Base-by-base conservation (phyloP, 2,888 invertebrate species). In the Phorcus lineatus region DNA sequence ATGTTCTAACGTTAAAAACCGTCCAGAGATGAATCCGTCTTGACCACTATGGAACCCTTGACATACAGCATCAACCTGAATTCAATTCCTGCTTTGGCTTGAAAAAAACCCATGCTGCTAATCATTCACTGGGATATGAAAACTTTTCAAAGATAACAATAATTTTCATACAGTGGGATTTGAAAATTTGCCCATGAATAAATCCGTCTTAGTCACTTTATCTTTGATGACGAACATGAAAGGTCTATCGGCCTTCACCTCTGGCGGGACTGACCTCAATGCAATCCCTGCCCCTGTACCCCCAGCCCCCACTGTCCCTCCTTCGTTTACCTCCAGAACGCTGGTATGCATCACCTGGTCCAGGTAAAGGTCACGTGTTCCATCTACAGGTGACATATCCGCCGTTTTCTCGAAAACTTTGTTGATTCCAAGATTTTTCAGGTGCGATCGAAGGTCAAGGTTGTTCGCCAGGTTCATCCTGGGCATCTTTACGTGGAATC, bases 141-240 rank as follows among this genome's bases (percentile, higher is more conserved):
- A 47, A 47, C 9, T 47, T 47, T 4, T 11, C 47, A 9, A 13
- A 4, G 47, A 47, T 7, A 36, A 36, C 36, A 31, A 19, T 17
- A 36, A 36, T 70, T 70, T n/a, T 36, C 36, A 36, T 13, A 16
- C 70, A 70, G 16, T 28, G 13, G 77, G 77, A 47, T 78, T 47
- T 7, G 77, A 57, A 62, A 74, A 74, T 22, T 74, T 70, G 7
- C 79, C 79, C 79, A 79, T 79, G 40, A 74, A 79, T 28, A 79
- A 57, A 22, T 79, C 67, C 19, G 67, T 74, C 22, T 40, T 40
- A 47, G 55, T 70, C 24, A 40, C 36, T 74, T 74, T 79, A 57
- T 79, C 74, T 57, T 70, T 70, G 16, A 79, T 57, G 19, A 79
- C 53, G 40, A 79, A 79, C 74, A 79, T 57, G 55, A 79, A 79